A percentile compares a stretch with the other conserved stretches of the same genome.
Conservation (phyloP, 2,797 vertebrate species). For the Odontamblyopus lacepedii region DNA sequence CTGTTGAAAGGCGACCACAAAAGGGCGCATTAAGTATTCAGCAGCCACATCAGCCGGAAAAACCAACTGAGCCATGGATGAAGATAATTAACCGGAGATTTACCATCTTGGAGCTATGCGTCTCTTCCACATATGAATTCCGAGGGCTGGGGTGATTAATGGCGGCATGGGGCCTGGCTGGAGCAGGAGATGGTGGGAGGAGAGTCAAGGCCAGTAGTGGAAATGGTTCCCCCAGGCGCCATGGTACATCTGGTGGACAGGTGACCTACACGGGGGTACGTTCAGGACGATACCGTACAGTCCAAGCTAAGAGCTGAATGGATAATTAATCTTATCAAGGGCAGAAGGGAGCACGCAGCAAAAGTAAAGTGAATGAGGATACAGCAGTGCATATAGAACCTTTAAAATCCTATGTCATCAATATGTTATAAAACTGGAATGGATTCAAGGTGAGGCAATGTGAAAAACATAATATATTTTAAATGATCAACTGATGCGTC, state of each 20-base stretch:
- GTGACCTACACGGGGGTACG: conserved; percentile 34
- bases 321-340: conserved; percentile 59
- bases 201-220: conserved; percentile 3
- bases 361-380: conserved; percentile 25
- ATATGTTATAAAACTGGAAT: too few species aligned
- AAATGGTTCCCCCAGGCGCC: conserved; percentile 51
- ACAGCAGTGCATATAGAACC: not conserved
- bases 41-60: conserved; percentile 55
- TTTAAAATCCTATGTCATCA: too few species aligned
- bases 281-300: conserved; percentile 29
- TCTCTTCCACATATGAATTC: conserved; percentile 19
- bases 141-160: conserved; percentile 36
- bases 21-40: conserved; percentile 75
- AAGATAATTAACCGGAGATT: conserved; percentile 64
- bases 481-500: too few species aligned
- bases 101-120: conserved; percentile 29
- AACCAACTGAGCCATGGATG: conserved; percentile 47
- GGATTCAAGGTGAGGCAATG: too few species aligned
- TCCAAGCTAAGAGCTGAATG: conserved; percentile 24
- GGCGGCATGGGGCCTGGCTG: conserved; percentile 18
- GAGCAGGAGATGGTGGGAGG: conserved; percentile 34
- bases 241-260: conserved; percentile 41
- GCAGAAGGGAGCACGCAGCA: conserved; percentile 14
- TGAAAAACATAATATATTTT: too few species aligned
- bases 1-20: conserved; percentile 55